A percentile compares a stretch with the other conserved stretches of the same genome.
These are phyloP conservation scores for Perithous albicinctus DNA, from an alignment of 2,888 invertebrate genomes.

Conservation along the genomic window DNA sequence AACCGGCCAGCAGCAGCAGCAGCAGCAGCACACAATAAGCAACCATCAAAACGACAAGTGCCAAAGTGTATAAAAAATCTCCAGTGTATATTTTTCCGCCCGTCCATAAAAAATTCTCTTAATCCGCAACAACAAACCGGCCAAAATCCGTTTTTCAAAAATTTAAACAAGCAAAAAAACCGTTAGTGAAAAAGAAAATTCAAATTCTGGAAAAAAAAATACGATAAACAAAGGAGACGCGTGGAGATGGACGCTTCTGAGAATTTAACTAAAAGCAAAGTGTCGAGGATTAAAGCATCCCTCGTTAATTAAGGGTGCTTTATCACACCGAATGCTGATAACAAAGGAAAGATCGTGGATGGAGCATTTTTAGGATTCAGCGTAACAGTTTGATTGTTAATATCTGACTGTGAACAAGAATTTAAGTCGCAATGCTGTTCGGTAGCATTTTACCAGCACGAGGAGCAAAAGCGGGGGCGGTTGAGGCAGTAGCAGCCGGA, in stretches of 20 bases:
- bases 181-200: background rate
- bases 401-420: background rate
- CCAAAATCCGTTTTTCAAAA: background rate
- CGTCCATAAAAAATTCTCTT: background rate
- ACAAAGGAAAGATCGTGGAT: background rate
- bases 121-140: background rate
- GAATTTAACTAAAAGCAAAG: constrained; percentile 1
- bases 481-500: constrained; percentile 48
- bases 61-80: constrained; percentile 54
- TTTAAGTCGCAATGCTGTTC: background rate
- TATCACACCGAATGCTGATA: constrained; percentile 2
- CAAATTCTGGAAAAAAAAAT: background rate
- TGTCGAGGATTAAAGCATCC: background rate
- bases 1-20: too few species aligned
- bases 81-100: constrained; percentile 2
- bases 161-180: background rate
- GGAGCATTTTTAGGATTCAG: too few species aligned
- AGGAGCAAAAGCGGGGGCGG: constrained; percentile 39
- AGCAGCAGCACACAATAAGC: constrained; percentile 50
- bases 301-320: background rate
- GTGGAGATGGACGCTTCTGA: constrained; percentile 29
- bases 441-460: constrained; percentile 25
- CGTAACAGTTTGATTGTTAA: background rate
- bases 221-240: constrained; percentile 58
- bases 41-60: constrained; percentile 55